Base-by-base conservation (phyloP, 2,797 vertebrate genomes). In the Sternarchorhynchus goeldii region DNA sequence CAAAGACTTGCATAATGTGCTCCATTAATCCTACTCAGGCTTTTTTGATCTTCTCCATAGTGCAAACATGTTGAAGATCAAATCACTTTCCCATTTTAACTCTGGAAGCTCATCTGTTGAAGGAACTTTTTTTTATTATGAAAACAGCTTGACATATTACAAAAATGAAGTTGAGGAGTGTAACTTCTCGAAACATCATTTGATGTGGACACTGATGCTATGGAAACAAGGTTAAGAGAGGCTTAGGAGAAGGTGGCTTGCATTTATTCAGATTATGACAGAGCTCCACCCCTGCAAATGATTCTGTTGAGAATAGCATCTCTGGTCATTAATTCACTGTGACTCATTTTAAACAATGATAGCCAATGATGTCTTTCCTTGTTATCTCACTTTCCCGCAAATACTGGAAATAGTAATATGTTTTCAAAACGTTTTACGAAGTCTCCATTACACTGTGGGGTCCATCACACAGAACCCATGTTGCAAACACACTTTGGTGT, bases 1-100 rank as follows among this genome's bases (percentile, higher is more conserved):
- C 73, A 71, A 76, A 45, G 78, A 78, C 59, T 59, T 59, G 70
- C 64, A 65, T 66, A 82, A 82, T 77, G 76, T 72, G 56, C 66
- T 39, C 57, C 66, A 50, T 34, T 89, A 87, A 91, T 90, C 87
- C 83, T 12, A 53, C 75, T 83, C 88, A 88, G 86, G 76, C 31
- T 39, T 83, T 88, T 75, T 82, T 84, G 84, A 86, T 88, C 81
- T 84, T 31, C 80, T 78, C 75, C 66, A 78, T 87, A 82, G 80
- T 82, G 83, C 75, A 50, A 57, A 63, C 59, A 69, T 60, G 66
- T 80, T 82, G 66, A 78, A 80, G 63, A 82, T 82, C 31, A 75
- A 53, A 75, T 45, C 53, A 34, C 17, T 25, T 6, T 82, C 76
- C 60, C 60, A 5, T 36, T 75, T 74, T 80, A 80, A 65, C 78